Base-by-base conservation (phyloP, 2,888 invertebrate genomes). In the Chrysina gloriosa region DNA sequence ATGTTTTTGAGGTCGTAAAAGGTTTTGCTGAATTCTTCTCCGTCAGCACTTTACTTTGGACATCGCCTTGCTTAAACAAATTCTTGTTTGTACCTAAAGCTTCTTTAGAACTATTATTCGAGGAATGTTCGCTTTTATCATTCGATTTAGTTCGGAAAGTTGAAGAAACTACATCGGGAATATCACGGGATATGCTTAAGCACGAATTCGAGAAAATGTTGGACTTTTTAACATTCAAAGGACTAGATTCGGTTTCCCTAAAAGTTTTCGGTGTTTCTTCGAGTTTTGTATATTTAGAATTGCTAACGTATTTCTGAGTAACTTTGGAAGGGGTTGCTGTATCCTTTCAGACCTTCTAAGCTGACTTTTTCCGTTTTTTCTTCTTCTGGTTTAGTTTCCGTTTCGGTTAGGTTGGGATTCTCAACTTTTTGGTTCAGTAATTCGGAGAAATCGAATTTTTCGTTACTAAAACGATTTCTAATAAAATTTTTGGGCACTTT, bases 401-500 rank as follows among this genome's bases (percentile, higher is more conserved):
- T 21, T 75, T 76, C 42, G 25, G 14, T 23, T 2, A 27, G 36
- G 1, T 6, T 4, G 9, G 68, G 42, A 25, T 25, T 63, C 2
- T 47, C 31, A n/a, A 34, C 34, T 11, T 65, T 65, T 7, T 68
- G 45, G 21, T 61, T 69, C 36, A 69, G 19, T 21, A 69, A 34
- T 14, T 69, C 69, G 50, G 64, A 64, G 42, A 69, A 69, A 45
- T 69, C 75, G 31, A 72, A 72, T 23, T 73, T 75, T 31, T 77
- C 77, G 45, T 75, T 75, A n/a, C 74, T 74, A 48, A 82, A 77
- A 3, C 79, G 77, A 65, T 83, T 83, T 11, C 82, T 73, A 2
- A 81, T 82, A 71, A 83, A 83, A 72, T 82, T 82, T 69, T 83
- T 83, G 23, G 83, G 82, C 25, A 81, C 81, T 68, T 80, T 81